Evolutionary conservation across 2,888 invertebrate genomes (phyloP).

Genomic region (Muschampia plurimacula): DNA sequence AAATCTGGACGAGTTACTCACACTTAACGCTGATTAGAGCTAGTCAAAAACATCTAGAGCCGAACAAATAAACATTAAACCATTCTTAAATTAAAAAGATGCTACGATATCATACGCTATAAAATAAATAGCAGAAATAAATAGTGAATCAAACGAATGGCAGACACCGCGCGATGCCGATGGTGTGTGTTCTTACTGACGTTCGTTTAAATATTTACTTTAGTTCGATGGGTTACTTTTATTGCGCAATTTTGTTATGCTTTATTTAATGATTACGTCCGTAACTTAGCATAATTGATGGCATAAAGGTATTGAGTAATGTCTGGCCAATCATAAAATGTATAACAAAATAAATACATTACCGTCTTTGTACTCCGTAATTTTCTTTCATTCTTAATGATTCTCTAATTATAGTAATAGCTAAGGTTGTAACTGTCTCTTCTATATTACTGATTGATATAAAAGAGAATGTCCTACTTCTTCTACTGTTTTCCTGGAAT

Average conservation of each 20-base stretch:
- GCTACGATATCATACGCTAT: constrained; percentile 2
- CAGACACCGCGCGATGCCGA: constrained; percentile 24
- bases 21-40: background rate
- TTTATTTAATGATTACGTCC: constrained; percentile 21
- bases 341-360: no score
- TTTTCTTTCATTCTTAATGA: no score
- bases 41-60: background rate
- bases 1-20: constrained; percentile 13
- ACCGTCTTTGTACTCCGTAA: no score
- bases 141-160: constrained; percentile 28
- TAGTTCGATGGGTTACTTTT: constrained; percentile 29
- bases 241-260: constrained; percentile 19
- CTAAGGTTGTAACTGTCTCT: no score
- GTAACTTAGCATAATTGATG: background rate
- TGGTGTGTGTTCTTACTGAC: constrained; percentile 28
- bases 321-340: no score
- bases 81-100: constrained; percentile 7
- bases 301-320: background rate
- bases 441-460: no score
- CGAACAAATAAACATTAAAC: constrained; percentile 14
- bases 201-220: constrained; percentile 40
- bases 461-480: no score
- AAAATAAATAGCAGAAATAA: constrained; percentile 32
- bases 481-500: no score
- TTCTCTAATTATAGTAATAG: no score